phyloP scores from a whole-genome alignment of 2,797 vertebrate species.

The Urosaurus nigricauda region DNA sequence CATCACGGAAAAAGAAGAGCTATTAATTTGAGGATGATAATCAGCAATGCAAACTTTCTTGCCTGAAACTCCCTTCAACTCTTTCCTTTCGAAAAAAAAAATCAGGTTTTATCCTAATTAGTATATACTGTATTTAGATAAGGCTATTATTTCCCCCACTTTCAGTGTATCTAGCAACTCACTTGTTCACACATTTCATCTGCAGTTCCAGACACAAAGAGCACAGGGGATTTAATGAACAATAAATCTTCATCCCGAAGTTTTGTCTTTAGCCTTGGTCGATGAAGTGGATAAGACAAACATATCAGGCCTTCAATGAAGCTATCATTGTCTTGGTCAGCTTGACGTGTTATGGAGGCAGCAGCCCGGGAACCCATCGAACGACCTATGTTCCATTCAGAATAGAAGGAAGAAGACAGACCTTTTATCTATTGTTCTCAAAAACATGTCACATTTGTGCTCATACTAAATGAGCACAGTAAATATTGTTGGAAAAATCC shows the following conservation, averaged over 20 bases:
- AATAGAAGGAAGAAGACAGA: neutral
- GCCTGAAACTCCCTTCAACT: conserved; percentile 18
- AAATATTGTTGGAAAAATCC: no score
- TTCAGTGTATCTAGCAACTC: conserved; percentile 43
- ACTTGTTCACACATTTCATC: conserved; percentile 94
- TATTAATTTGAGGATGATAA: neutral
- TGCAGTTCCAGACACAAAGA: conserved; percentile 91
- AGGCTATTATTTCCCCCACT: neutral
- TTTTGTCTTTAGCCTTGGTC: conserved; percentile 84
- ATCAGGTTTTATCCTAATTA: neutral
- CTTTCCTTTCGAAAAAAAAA: no score
- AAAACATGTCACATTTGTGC: neutral
- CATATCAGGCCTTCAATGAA: conserved; percentile 88
- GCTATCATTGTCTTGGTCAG: conserved; percentile 76
- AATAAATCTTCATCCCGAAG: conserved; percentile 89
- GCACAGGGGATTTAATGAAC: conserved; percentile 81
- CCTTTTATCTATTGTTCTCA: neutral
- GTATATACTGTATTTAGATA: neutral
- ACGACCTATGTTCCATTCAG: conserved; percentile 81
- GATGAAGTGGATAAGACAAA: conserved; percentile 92
- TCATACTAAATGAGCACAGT: no score
- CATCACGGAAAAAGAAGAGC: no score
- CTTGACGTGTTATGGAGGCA: conserved; percentile 79
- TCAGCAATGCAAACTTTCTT: neutral
- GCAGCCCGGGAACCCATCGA: conserved; percentile 94